Base-by-base conservation (phyloP, 2,888 invertebrate genomes). In the Melieria crassipennis region DNA sequence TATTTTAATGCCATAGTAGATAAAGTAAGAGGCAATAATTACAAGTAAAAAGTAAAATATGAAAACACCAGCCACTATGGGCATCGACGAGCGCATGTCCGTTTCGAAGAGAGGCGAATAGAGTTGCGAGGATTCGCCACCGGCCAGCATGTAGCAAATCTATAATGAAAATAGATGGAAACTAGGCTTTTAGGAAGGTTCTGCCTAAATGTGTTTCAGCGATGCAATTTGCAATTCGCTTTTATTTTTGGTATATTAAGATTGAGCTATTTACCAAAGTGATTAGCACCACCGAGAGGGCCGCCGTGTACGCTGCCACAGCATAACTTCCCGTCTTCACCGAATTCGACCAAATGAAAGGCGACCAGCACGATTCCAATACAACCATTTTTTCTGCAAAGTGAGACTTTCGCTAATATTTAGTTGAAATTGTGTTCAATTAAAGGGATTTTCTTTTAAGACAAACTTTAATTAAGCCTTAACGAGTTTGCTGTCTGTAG, bases 31-130 rank as follows among this genome's bases (percentile, higher is more conserved):
- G 88, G 86, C 80, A 90, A 90, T 72, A 91, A 89, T 64, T 84
- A 87, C 76, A 0, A 83, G 57, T 0, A 85, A 1, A 69, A 84
- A 81, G 82, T 86, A 85, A 74, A 86, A 60, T 73, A 84, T 82
- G 77, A 83, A 87, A 52, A 86, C 76, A 4, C 80, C 88, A 55
- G 94, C 95, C 79, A 91, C 90, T 11, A 91, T 87, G 84, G 92
- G 91, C 88, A 95, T 91, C 7, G 94, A 83, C 4, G 87, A 87
- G 82, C 93, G 89, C 7, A 94, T 90, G 87, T 96, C 95, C 47
- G 95, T 91, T 87, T 97, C 96, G 87, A 96, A 97, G 48, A 95
- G 88, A 0, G 96, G 96, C 81, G 93, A 94, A 88, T 95, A 96
- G 4, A 96, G 88, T 84, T 96, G 95, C 0, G 94, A 92, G 0